phyloP scores from a whole-genome alignment of 2,113 vertebrate genomes.

The Ageneiosus marmoratus region DNA sequence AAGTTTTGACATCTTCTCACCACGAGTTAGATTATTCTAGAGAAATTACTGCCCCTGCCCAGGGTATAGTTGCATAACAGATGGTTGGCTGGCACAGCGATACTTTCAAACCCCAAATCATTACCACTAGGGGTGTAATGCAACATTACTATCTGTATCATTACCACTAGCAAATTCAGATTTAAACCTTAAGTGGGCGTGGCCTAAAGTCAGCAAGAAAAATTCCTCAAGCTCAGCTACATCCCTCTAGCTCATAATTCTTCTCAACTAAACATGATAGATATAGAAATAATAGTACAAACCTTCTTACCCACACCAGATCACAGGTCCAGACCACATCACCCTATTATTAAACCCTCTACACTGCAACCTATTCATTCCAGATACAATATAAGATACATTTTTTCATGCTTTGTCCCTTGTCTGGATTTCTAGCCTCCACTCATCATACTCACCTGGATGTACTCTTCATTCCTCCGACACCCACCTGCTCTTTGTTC shows the following conservation, averaged over 20 bases:
- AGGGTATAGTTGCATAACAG: not conserved
- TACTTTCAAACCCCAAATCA: not conserved
- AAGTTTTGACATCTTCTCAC: not conserved
- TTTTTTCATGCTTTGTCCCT: not conserved
- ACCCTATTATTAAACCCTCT: not conserved
- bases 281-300: not conserved
- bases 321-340: not conserved
- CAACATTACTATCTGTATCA: not conserved
- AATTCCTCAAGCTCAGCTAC: not conserved
- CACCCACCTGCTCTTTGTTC: not conserved
- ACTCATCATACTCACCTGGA: not conserved
- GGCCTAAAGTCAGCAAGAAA: not conserved
- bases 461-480: not conserved
- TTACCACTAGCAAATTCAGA: not conserved
- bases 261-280: not conserved
- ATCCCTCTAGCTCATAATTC: not conserved
- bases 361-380: not conserved
- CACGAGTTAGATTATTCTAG: not conserved
- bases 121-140: not conserved
- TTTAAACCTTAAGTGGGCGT: not conserved
- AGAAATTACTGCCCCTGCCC: not conserved
- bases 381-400: not conserved
- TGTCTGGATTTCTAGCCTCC: slow-evolving; percentile 4
- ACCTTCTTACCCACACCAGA: not conserved
- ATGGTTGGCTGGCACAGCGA: not conserved